Evolutionary conservation across 2,888 invertebrate genomes (phyloP), one percentile per base, ranked within the genome.

Genomic region (Graphium colonna): DNA sequence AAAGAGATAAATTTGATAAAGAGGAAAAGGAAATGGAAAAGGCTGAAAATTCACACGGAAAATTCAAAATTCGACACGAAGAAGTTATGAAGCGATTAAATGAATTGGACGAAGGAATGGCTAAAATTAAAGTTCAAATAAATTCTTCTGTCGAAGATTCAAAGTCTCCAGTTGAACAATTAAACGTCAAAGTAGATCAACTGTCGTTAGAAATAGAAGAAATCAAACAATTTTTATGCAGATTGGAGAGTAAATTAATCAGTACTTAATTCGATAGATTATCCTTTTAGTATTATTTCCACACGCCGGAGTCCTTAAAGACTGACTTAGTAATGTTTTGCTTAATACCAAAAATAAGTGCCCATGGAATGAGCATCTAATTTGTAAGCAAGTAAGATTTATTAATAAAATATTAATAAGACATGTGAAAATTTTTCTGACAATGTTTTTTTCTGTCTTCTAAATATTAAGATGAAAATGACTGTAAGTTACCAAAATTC

Each of bases 171-270:
- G 58, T 85, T 21, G 79, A 82, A 10, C 63, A 67, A 3, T 59
- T 89, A 2, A 79, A 81, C 63, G 71, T 75, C 0, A 88, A 86
- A 65, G 69, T 89, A 49, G 84, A 88, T 56, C 77, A 82, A 62
- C 73, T 88, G 60, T 71, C 82, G 1, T 38, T 77, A 36, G 88
- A 88, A 60, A 71, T 89, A 36, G 76, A 79, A 55, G 61, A 57
- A 13, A 78, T 87, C 7, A 87, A 85, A 53, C 67, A 71, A 36
- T 72, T 82, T 55, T 73, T 88, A 52, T 61, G 62, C 38, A 77
- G 77, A 57, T 61, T 88, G 56, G 87, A 88, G 53, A 81, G 69
- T 60, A 88, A 81, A 58, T 45, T 85, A 41, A 62, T 63, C 16
- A 55, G 17, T 12, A 40, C 12, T 12, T 31, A 47, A 47, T 17